phyloP scores from a whole-genome alignment of 2,797 vertebrate genomes.

The Sarcophilus harrisii region DNA sequence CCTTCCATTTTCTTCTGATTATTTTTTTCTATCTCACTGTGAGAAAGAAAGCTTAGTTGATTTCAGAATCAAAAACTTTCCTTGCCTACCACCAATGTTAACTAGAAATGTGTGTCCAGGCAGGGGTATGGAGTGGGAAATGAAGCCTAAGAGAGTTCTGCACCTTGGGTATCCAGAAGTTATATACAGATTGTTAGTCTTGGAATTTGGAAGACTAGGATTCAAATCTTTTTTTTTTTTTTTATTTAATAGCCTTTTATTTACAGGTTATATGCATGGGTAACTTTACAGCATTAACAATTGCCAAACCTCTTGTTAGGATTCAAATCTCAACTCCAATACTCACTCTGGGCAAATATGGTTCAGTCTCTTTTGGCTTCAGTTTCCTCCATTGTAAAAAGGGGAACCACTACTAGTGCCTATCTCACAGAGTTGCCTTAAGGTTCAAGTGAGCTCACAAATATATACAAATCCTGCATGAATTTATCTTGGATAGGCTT shows the following conservation, averaged over 20 bases:
- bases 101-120: not conserved
- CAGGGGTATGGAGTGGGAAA: not conserved
- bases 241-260: too few species aligned
- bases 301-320: too few species aligned
- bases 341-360: not conserved
- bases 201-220: not conserved
- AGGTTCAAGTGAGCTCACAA: not conserved
- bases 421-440: not conserved
- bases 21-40: not conserved
- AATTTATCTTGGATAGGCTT: too few species aligned
- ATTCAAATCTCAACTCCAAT: not conserved
- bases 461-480: not conserved
- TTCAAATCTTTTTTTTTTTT: too few species aligned
- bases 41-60: conserved; percentile 2
- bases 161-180: not conserved
- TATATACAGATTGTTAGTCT: not conserved
- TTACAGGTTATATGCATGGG: too few species aligned
- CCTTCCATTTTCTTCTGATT: not conserved
- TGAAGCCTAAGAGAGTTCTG: not conserved
- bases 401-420: not conserved
- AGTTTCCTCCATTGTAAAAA: not conserved
- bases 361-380: not conserved
- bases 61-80: not conserved
- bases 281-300: too few species aligned
- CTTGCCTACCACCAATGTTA: conserved; percentile 6